A percentile compares a stretch with the other conserved stretches of the same genome.
These are phyloP conservation scores for Orbicella faveolata DNA, from an alignment of 64 coral and sea anemone species.

Conservation along the genomic window DNA sequence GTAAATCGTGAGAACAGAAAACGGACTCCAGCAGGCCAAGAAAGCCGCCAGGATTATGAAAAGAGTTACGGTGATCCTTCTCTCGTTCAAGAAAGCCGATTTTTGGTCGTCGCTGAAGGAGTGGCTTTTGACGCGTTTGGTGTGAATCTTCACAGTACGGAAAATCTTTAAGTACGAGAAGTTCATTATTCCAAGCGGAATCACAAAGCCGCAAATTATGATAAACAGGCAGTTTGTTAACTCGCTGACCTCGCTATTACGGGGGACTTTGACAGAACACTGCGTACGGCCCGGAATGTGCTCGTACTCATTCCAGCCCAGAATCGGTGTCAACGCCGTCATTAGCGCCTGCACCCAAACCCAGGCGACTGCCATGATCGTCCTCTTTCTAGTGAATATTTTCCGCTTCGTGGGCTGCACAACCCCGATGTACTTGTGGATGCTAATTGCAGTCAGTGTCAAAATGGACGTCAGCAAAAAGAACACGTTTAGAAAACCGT, in stretches of 20 bases:
- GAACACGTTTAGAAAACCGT: constrained; percentile 74
- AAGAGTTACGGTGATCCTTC: constrained; percentile 46
- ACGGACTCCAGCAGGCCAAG: constrained; percentile 69
- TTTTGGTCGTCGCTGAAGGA: constrained; percentile 5
- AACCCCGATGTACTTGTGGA: constrained; percentile 69
- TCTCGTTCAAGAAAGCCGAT: constrained; percentile 60
- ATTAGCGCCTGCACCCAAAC: constrained; percentile 58
- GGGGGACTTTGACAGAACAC: constrained; percentile 63
- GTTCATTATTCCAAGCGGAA: constrained; percentile 71
- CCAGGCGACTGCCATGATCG: constrained; percentile 44
- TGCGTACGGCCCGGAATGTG: constrained; percentile 67
- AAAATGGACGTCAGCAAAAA: constrained; percentile 65
- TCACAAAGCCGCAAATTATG: constrained; percentile 67
- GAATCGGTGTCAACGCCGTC: constrained; percentile 58
- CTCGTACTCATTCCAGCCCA: constrained; percentile 68
- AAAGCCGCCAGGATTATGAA: constrained; percentile 64
- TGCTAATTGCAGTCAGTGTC: constrained; percentile 74
- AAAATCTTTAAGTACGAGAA: constrained; percentile 74
- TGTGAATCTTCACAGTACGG: constrained; percentile 56
- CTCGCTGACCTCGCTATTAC: constrained; percentile 22
- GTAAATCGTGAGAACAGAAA: constrained; percentile 53
- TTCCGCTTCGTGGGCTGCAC: constrained; percentile 22
- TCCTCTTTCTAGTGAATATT: constrained; percentile 51
- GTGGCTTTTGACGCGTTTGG: constrained; percentile 48
- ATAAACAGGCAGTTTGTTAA: constrained; percentile 68